phyloP scores from a whole-genome alignment of 1,140 invertebrate species.

The Philopotamus ludificatus region DNA sequence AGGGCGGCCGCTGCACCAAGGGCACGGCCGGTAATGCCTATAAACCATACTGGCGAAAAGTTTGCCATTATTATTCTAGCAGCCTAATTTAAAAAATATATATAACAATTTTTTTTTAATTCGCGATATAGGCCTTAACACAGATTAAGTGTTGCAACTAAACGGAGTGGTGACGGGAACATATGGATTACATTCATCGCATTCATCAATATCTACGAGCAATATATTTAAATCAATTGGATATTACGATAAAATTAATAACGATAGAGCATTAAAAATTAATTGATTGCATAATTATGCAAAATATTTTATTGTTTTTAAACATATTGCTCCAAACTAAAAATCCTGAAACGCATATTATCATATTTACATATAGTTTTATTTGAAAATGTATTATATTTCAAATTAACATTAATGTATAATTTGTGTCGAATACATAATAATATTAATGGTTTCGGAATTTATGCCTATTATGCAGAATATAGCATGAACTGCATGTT shows the following conservation, averaged over 20 bases:
- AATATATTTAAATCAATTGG: no score
- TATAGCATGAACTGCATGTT: slow-evolving; percentile 3
- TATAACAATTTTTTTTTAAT: neutral
- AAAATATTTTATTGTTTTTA: no score
- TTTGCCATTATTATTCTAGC: neutral
- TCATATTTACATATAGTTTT: neutral
- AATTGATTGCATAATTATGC: no score
- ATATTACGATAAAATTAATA: no score
- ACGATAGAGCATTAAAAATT: no score
- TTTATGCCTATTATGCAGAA: neutral
- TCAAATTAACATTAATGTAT: neutral
- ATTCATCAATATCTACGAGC: neutral
- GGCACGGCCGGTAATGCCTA: slow-evolving; percentile 86
- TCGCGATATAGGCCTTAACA: slow-evolving; percentile 5
- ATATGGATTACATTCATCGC: neutral
- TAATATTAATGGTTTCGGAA: neutral
- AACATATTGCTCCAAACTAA: no score
- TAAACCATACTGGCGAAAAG: neutral
- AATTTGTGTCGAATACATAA: neutral
- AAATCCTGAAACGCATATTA: neutral
- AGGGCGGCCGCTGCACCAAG: slow-evolving; percentile 92
- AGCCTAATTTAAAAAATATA: neutral
- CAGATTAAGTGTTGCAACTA: neutral
- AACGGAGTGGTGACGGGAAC: neutral
- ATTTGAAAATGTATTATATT: neutral